Conservation (phyloP, 2,888 invertebrate genomes). For the Tholera decimalis region DNA sequence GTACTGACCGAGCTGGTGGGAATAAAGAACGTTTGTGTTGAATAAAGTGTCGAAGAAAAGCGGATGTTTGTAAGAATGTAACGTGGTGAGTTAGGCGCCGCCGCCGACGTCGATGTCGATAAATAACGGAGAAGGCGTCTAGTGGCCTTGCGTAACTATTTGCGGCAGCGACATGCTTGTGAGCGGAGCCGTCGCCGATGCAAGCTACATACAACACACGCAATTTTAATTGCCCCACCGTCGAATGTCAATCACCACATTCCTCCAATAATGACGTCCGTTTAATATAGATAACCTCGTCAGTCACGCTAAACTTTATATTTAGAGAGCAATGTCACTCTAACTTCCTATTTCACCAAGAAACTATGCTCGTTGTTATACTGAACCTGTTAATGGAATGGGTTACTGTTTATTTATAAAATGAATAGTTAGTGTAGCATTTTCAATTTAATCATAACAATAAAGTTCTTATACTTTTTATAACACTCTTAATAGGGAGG, state of each 20-base stretch:
- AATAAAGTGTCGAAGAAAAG: slow-evolving; percentile 62
- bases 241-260: slow-evolving; percentile 83
- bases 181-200: slow-evolving; percentile 69
- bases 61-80: slow-evolving; percentile 73
- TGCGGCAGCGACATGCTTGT: slow-evolving; percentile 80
- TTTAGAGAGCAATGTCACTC: slow-evolving; percentile 58
- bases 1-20: slow-evolving; percentile 5
- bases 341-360: slow-evolving; percentile 58
- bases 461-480: slow-evolving; percentile 14
- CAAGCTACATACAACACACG: slow-evolving; percentile 61
- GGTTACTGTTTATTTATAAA: not conserved
- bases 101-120: slow-evolving; percentile 74
- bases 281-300: slow-evolving; percentile 69
- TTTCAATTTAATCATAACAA: slow-evolving; percentile 22
- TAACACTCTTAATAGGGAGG: slow-evolving; percentile 50
- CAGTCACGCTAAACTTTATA: slow-evolving; percentile 60
- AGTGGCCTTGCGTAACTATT: slow-evolving; percentile 87
- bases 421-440: not conserved
- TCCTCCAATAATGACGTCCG: slow-evolving; percentile 73
- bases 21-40: slow-evolving; percentile 25
- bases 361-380: slow-evolving; percentile 23
- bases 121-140: slow-evolving; percentile 79
- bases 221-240: slow-evolving; percentile 82
- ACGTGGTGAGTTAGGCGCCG: slow-evolving; percentile 71
- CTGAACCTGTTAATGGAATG: slow-evolving; percentile 28